Base-by-base conservation (phyloP, 2,797 vertebrate species). In the Helarctos malayanus region DNA sequence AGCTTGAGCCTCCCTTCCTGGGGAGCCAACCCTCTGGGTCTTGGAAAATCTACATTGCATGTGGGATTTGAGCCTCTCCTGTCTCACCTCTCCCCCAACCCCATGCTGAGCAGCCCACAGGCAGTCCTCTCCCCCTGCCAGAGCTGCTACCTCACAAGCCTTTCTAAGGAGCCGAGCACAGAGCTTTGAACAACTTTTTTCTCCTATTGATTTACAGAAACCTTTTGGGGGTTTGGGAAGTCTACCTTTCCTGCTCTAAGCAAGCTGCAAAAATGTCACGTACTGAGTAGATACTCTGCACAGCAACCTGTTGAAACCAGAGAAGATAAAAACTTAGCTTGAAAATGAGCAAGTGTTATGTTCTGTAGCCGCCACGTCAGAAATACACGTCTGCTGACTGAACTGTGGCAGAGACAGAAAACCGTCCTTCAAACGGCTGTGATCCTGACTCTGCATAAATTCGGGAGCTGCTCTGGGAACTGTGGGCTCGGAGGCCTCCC, bases 241-340 rank as follows among this genome's bases (percentile, higher is more conserved):
- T 19, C 65, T 81, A 25, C 45, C 23, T 65, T 95, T 81, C 35
- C 57, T 68, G 3, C 91, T 94, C 27, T 49, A 89, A 94, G 83
- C 86, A 80, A 61, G 68, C 59, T 8, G 82, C 82, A 76, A 59
- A 96, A 76, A 57, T 25, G 27, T 19, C 83, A 79, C 1, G 0
- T 21, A 2, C 54, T 4, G 52, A 94, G 93, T 54, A 75, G 75
- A 61, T n/a, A 47, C 56, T 95, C 90, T 41, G n/a, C 91, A 63
- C 14, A 63, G 90, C 68, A 76, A 96, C 87, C 82, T 97, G 88
- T 92, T 95, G 95, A 63, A 97, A 79, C 29, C 71, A 54, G 90
- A 82, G 54, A 61, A 95, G 90, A 93, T 61, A 88, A 93, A 94
- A 95, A 89, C 54, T 91, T 68, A 65, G 75, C 71, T 96, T 84